These are phyloP conservation scores for Plumapathes pennacea DNA, from an alignment of 92 coral and sea anemone genomes.

Conservation along the genomic window DNA sequence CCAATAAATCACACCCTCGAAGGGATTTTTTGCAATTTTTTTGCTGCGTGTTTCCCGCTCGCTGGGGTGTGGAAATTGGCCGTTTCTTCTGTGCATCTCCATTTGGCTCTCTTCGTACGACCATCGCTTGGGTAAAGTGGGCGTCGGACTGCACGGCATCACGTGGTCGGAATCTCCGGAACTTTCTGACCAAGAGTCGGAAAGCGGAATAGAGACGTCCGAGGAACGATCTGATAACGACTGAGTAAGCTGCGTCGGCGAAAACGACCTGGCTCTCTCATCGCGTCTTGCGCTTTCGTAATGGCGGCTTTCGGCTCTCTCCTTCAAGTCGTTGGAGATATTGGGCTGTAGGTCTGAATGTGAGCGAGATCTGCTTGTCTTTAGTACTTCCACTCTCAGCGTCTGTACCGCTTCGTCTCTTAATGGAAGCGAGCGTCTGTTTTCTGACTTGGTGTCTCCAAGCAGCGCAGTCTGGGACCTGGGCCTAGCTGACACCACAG, in stretches of 20 bases:
- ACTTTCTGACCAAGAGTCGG: conserved; percentile 80
- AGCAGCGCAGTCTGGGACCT: conserved; percentile 26
- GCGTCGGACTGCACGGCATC: conserved; percentile 36
- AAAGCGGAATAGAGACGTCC: conserved; percentile 57
- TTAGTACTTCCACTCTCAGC: conserved; percentile 12
- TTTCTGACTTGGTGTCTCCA: conserved; percentile 4
- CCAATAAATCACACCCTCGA: conserved; percentile 70
- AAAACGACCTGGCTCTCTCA: conserved; percentile 13
- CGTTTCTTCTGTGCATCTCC: conserved; percentile 13
- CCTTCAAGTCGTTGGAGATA: neutral
- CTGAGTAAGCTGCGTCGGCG: neutral
- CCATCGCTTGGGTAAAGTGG: conserved; percentile 10
- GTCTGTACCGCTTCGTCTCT: conserved; percentile 18
- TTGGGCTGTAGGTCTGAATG: too few species aligned
- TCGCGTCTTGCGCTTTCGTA: neutral
- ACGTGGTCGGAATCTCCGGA: conserved; percentile 69
- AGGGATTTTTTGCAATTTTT: conserved; percentile 39
- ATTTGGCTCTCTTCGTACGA: conserved; percentile 31
- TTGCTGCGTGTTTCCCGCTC: conserved; percentile 8
- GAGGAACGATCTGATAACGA: conserved; percentile 56
- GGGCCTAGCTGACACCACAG: conserved; percentile 18
- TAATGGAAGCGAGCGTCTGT: conserved; percentile 1
- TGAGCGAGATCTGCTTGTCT: conserved; percentile 29
- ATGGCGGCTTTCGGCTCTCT: conserved; percentile 1
- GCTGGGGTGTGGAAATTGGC: conserved; percentile 5